These are phyloP conservation scores for Variabilichromis moorii DNA, from an alignment of 2,113 vertebrate genomes.

Conservation along the genomic window DNA sequence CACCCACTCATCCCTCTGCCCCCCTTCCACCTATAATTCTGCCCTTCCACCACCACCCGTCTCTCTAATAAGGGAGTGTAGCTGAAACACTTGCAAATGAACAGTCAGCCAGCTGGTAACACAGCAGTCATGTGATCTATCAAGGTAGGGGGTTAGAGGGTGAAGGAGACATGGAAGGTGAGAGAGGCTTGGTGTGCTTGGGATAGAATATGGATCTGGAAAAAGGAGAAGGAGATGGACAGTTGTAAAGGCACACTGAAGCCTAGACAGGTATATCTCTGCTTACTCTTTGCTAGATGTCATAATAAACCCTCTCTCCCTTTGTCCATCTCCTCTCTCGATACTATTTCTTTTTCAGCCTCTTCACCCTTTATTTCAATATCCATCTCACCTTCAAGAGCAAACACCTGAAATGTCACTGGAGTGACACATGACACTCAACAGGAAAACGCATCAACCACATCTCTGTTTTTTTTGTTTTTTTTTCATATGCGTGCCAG, in stretches of 20 bases:
- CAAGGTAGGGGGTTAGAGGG: constrained; percentile 64
- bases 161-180: constrained; percentile 43
- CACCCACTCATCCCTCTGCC: neutral
- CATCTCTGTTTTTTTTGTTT: neutral
- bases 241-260: constrained; percentile 35
- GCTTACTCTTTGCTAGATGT: neutral
- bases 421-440: constrained; percentile 10
- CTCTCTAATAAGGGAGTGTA: constrained; percentile 56
- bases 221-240: constrained; percentile 1
- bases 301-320: neutral
- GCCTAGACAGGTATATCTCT: neutral
- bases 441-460: constrained; percentile 10
- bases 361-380: neutral
- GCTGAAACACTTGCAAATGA: constrained; percentile 72
- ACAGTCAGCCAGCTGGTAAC: constrained; percentile 71
- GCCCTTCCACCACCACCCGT: neutral
- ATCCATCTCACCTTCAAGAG: constrained; percentile 1
- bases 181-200: neutral
- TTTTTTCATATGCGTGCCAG: neutral
- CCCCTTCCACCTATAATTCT: constrained; percentile 3
- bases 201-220: neutral
- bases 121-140: constrained; percentile 70
- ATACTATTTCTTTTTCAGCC: neutral
- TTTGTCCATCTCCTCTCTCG: neutral
- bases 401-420: constrained; percentile 28